Base-by-base conservation (phyloP, 1,140 invertebrate genomes). In the Camponotus vicinus region DNA sequence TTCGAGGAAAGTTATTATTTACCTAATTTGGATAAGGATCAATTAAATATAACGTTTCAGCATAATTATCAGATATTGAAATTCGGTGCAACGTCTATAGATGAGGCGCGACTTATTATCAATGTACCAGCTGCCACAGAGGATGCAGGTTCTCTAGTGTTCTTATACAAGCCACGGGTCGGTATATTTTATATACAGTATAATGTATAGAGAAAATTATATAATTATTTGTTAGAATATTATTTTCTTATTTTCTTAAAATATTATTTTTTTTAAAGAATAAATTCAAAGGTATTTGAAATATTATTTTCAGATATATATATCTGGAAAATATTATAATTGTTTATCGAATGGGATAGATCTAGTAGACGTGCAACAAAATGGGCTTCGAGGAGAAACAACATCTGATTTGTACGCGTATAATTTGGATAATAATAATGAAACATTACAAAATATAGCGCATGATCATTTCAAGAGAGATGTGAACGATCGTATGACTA, bases 21-120 rank as follows among this genome's bases (percentile, higher is more conserved):
- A 21, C 59, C 66, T 7, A 63, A 69, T 6, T 67, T 63, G 9
- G 52, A 77, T 15, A 37, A 88, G 8, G 71, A 73, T 55, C 80
- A 45, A 75, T 55, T 55, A 0, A 91, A 91, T 63, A 63, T 93
- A n/a, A 89, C 55, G 49, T 92, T 93, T 78, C 89, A 92, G 64
- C 93, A 93, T 66, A 78, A 82, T 45, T 93, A 93, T 86, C 89
- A 91, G 34, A 84, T 93, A 45, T 80, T 88, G 7, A 90, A 93
- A 75, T 92, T 92, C 66, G 95, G 95, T 13, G 83, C 77, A 9
- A 95, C 95, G 69, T 91, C 94, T 32, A 91, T 95, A 18, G 88
- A 63, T 8, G 59, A 86, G n/a, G 88, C 89, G 6, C 42, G 63
- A 32, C 70, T 93, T 27, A 49, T 67, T 2, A 64, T 93, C 49